A percentile compares a stretch with the other conserved stretches of the same genome.
phyloP scores from a whole-genome alignment of 2,888 invertebrate species.

The Pseudococcus viburni region DNA sequence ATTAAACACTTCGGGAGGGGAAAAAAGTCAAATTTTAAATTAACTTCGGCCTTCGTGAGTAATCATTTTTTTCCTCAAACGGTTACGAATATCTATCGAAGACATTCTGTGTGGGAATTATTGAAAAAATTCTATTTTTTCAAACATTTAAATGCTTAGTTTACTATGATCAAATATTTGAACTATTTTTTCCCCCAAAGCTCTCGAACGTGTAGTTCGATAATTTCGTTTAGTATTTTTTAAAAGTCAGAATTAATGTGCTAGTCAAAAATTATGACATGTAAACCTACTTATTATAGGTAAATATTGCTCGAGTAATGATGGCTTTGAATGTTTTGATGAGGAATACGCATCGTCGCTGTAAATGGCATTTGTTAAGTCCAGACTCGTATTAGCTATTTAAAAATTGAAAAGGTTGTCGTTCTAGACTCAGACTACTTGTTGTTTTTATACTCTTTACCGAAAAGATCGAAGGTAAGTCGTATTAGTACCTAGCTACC shows the following conservation, averaged over 20 bases:
- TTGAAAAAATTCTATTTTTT: background rate
- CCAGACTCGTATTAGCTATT: background rate
- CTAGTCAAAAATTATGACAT: constrained; percentile 50
- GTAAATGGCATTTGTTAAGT: background rate
- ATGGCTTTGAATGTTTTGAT: background rate
- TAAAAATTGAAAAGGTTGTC: constrained; percentile 19
- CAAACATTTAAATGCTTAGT: background rate
- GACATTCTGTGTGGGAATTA: background rate
- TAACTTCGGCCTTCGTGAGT: background rate
- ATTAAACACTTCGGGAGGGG: background rate
- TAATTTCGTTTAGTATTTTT: constrained; percentile 4
- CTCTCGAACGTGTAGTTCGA: background rate
- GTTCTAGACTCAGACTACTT: background rate
- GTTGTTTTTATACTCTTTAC: background rate
- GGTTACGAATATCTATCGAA: background rate
- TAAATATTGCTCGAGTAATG: background rate
- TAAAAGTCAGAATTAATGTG: constrained; percentile 6
- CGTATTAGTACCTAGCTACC: background rate
- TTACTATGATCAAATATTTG: constrained; percentile 8
- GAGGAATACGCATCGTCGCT: too few relatives aligned
- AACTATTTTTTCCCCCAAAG: background rate
- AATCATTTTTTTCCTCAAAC: background rate
- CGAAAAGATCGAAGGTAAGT: background rate
- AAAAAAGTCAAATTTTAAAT: background rate
- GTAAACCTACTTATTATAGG: background rate